phyloP scores from a whole-genome alignment of 2,113 vertebrate species.

The Silurus glanis region DNA sequence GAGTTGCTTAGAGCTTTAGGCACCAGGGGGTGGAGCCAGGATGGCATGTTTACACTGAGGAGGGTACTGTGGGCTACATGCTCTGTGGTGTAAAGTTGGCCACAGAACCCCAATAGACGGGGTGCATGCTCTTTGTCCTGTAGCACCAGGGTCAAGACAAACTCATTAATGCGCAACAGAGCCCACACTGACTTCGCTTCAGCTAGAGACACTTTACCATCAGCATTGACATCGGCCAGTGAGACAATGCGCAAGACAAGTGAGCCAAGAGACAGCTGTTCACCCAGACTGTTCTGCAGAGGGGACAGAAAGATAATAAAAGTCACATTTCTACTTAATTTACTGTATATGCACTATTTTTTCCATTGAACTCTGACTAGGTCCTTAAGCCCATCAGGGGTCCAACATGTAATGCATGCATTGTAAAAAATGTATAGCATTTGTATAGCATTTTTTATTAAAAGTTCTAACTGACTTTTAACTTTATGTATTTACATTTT shows the following conservation, averaged over 20 bases:
- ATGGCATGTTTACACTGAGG: conserved; percentile 76
- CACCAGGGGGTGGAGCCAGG: conserved; percentile 78
- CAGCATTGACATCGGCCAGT: conserved; percentile 87
- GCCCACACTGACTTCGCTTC: conserved; percentile 97
- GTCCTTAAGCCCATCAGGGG: no score
- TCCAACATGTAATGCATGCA: no score
- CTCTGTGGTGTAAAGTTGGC: conserved; percentile 90
- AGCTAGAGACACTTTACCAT: conserved; percentile 87
- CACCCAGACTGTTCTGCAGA: conserved; percentile 84
- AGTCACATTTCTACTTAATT: neutral
- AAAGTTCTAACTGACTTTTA: no score
- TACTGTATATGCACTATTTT: neutral
- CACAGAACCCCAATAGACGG: conserved; percentile 87
- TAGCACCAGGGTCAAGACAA: conserved; percentile 87
- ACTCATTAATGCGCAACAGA: conserved; percentile 88
- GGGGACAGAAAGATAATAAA: conserved; percentile 8
- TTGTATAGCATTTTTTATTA: no score
- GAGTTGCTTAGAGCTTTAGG: conserved; percentile 74
- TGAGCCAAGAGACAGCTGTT: conserved; percentile 80
- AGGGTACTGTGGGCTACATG: conserved; percentile 80
- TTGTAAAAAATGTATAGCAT: no score
- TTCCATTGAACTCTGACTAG: neutral
- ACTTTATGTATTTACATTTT: no score
- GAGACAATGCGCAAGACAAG: conserved; percentile 82
- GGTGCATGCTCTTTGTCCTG: conserved; percentile 88